phyloP scores from a whole-genome alignment of 2,113 vertebrate genomes.

The Jacana jacana region DNA sequence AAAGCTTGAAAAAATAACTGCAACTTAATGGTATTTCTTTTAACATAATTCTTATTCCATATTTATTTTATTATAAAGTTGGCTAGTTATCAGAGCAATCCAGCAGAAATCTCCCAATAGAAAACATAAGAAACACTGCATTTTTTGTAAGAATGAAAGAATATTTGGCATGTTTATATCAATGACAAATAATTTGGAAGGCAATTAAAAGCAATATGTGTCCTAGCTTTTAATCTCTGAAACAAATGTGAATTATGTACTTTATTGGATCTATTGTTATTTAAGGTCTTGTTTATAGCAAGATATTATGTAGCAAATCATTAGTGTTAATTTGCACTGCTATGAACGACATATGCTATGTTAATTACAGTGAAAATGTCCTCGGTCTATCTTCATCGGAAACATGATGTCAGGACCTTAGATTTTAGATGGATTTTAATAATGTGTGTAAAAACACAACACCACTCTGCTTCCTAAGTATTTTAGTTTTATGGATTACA shows the following conservation, averaged over 20 bases:
- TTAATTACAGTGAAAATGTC: neutral
- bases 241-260: neutral
- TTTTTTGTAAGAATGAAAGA: neutral
- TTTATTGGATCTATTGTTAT: neutral
- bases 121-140: neutral
- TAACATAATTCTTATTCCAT: neutral
- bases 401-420: neutral
- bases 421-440: neutral
- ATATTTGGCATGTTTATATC: neutral
- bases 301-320: neutral
- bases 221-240: neutral
- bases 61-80: neutral
- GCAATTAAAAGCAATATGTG: neutral
- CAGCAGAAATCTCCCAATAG: neutral
- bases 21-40: neutral
- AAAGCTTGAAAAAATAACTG: neutral
- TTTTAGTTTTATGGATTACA: neutral
- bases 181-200: neutral
- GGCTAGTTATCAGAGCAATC: neutral
- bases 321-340: neutral
- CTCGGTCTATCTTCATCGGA: neutral
- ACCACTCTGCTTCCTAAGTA: neutral
- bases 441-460: neutral
- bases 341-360: neutral
- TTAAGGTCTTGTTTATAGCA: neutral